These are phyloP conservation scores for Plagiodera versicolora DNA, from an alignment of 2,888 invertebrate species.

Conservation along the genomic window DNA sequence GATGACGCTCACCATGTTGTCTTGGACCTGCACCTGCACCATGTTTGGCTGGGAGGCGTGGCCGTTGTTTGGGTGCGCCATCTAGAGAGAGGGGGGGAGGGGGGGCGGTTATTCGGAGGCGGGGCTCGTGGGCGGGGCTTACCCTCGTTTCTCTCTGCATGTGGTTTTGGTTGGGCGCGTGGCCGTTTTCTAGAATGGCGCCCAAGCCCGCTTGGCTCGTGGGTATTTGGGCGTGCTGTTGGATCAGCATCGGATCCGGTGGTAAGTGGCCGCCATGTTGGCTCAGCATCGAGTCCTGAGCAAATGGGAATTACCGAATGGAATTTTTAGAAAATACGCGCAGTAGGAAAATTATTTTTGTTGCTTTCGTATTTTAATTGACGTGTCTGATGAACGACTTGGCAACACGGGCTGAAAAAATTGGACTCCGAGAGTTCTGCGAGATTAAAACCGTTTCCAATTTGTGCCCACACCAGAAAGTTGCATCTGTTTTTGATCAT, in stretches of 20 bases:
- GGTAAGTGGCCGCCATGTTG: constrained; percentile 58
- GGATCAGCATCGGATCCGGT: constrained; percentile 51
- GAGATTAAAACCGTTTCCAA: no score
- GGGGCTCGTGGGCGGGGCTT: no score
- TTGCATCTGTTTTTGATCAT: no score
- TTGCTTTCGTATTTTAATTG: not conserved
- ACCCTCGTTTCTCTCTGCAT: constrained; percentile 41
- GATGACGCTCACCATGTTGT: constrained; percentile 54
- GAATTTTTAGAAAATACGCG: no score
- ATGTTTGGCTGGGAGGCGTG: constrained; percentile 47
- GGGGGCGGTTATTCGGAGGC: no score
- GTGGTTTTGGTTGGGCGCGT: constrained; percentile 37
- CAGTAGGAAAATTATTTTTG: no score
- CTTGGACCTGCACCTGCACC: constrained; percentile 56
- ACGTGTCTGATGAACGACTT: not conserved
- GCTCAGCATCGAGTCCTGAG: constrained; percentile 57
- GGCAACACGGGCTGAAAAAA: no score
- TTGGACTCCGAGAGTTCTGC: no score
- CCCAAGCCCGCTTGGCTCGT: constrained; percentile 52
- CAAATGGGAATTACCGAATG: constrained; percentile 16
- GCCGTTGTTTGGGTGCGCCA: constrained; percentile 45
- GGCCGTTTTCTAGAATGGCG: constrained; percentile 49
- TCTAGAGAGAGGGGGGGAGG: no score
- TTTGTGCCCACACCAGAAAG: no score
- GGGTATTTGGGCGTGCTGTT: constrained; percentile 53